phyloP scores from a whole-genome alignment of 2,113 vertebrate genomes.

The Gallinago paraguaiae region DNA sequence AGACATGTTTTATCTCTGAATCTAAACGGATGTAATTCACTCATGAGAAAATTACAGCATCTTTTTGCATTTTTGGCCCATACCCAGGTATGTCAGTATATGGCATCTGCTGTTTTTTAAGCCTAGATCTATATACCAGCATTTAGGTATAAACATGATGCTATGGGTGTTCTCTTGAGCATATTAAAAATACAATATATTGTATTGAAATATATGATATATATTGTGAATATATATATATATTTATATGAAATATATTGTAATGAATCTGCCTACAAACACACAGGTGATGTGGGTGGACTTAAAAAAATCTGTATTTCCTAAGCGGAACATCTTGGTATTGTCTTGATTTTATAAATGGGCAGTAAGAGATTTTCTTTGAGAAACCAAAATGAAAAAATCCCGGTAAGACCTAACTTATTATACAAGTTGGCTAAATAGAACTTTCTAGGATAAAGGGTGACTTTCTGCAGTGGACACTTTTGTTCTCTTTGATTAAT shows the following conservation, averaged over 20 bases:
- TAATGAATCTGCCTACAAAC: not conserved
- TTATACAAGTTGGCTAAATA: not conserved
- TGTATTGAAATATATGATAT: no score
- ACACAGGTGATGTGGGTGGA: not conserved
- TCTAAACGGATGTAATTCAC: conserved; percentile 86
- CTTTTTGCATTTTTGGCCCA: conserved; percentile 97
- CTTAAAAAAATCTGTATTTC: not conserved
- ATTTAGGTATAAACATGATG: not conserved
- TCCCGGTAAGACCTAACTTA: not conserved
- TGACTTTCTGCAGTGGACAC: not conserved
- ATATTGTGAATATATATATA: no score
- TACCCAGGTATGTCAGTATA: conserved; percentile 86
- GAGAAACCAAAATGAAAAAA: not conserved
- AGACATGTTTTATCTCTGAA: conserved; percentile 91
- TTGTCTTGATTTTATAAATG: not conserved
- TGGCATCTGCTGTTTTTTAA: not conserved
- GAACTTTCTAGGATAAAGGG: not conserved
- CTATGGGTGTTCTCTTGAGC: not conserved
- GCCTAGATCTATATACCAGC: not conserved
- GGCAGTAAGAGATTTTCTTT: not conserved
- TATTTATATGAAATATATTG: no score
- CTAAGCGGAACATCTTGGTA: not conserved
- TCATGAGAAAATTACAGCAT: conserved; percentile 96
- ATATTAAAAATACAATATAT: not conserved
- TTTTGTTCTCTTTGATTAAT: not conserved